Percentiles rank a stretch among this genome's conserved stretches.
Evolutionary conservation across 2,888 invertebrate genomes (phyloP).

Genomic region (Watsonalla binaria): DNA sequence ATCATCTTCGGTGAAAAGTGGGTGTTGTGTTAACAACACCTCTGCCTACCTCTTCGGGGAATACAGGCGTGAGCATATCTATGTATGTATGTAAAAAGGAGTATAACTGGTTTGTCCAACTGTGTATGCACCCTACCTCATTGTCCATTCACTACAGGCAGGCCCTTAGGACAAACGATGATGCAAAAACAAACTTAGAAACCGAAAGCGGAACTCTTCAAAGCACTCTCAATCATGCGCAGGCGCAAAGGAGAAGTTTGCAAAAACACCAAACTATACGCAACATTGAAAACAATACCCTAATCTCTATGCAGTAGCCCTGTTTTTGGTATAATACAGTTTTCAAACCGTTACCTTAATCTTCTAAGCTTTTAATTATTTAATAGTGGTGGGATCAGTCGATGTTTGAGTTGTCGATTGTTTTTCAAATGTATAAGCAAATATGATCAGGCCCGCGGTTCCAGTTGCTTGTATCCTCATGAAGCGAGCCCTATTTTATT

Average conservation of each 20-base stretch:
- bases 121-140: neutral
- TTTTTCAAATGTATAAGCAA: neutral
- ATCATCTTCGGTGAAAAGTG: no score
- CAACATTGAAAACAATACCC: constrained; percentile 31
- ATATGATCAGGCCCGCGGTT: no score
- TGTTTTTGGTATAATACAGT: constrained; percentile 20
- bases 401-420: neutral
- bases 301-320: constrained; percentile 27
- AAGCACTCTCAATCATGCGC: constrained; percentile 43
- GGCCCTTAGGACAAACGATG: constrained; percentile 20
- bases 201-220: constrained; percentile 45
- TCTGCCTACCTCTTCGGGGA: no score
- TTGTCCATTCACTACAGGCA: neutral
- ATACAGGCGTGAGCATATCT: no score
- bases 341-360: constrained; percentile 43
- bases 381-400: constrained; percentile 11
- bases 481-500: no score
- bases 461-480: no score
- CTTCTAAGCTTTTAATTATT: constrained; percentile 66
- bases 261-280: constrained; percentile 37
- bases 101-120: neutral
- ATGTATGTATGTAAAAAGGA: no score
- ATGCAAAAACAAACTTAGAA: constrained; percentile 42
- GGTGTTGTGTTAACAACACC: no score
- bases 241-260: constrained; percentile 44